These are phyloP conservation scores for Protonemura montana DNA, from an alignment of 2,888 invertebrate species.

Conservation along the genomic window DNA sequence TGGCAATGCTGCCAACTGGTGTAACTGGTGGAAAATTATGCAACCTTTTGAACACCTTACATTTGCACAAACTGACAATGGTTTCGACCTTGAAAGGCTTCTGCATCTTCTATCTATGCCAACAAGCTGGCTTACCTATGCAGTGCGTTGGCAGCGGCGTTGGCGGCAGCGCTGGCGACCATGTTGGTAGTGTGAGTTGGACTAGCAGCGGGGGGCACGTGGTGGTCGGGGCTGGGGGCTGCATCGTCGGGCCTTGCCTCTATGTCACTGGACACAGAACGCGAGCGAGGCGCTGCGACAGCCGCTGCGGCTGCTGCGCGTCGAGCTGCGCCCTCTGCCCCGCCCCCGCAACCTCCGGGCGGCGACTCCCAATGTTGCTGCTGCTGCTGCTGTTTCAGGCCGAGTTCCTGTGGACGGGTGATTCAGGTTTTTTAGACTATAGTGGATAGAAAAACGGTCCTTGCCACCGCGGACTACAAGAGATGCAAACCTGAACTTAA, in stretches of 20 bases:
- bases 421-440: neutral
- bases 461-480: no score
- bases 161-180: slow-evolving; percentile 23
- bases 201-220: slow-evolving; percentile 50
- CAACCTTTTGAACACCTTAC: no score
- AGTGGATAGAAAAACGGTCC: neutral
- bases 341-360: slow-evolving; percentile 52
- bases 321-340: slow-evolving; percentile 26
- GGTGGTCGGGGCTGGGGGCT: slow-evolving; percentile 45
- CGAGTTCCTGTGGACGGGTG: neutral
- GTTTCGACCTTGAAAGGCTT: no score
- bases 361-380: slow-evolving; percentile 21
- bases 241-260: slow-evolving; percentile 47
- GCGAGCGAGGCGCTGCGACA: slow-evolving; percentile 55
- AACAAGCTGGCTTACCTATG: slow-evolving; percentile 48
- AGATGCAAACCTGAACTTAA: no score
- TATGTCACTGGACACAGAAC: slow-evolving; percentile 54
- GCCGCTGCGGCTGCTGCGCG: slow-evolving; percentile 39
- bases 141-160: slow-evolving; percentile 27
- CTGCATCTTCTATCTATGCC: no score
- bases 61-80: no score
- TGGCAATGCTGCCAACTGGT: no score
- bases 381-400: slow-evolving; percentile 14
- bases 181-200: slow-evolving; percentile 52
- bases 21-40: no score